Percentiles rank a stretch among this genome's conserved stretches.
phyloP scores from a whole-genome alignment of 2,113 vertebrate genomes.

The Vidua chalybeata region DNA sequence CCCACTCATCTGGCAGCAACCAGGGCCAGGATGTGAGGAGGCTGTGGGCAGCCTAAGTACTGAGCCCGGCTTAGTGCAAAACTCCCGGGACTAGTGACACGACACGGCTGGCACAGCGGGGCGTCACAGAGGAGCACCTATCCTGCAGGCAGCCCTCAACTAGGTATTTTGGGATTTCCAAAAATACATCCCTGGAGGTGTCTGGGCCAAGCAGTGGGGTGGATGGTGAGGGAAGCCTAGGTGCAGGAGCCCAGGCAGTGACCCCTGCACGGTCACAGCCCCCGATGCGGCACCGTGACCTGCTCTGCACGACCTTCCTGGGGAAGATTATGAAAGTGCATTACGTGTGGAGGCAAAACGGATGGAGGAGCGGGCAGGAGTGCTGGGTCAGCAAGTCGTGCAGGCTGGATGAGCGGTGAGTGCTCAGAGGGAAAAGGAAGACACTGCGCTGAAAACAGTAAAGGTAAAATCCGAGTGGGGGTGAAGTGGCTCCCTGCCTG shows the following conservation, averaged over 20 bases:
- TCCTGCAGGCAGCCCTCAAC: not conserved
- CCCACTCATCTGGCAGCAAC: not conserved
- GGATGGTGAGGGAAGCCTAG: not conserved
- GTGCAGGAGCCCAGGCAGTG: not conserved
- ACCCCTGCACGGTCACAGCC: rapidly evolving
- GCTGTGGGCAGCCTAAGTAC: not conserved
- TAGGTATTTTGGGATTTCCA: not conserved
- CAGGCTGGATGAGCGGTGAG: not conserved
- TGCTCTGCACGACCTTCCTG: not conserved
- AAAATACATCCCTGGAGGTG: not conserved
- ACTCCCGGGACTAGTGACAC: rapidly evolving
- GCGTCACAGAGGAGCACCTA: not conserved
- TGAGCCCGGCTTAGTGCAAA: not conserved
- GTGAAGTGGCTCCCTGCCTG: not conserved
- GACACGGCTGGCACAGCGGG: rapidly evolving
- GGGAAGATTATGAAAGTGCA: not conserved
- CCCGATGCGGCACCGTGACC: rapidly evolving
- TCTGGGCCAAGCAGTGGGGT: not conserved
- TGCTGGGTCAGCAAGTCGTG: slow-evolving; percentile 55
- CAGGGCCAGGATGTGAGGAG: not conserved
- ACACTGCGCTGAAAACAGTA: not conserved
- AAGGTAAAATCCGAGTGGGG: not conserved
- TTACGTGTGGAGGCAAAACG: not conserved
- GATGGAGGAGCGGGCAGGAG: slow-evolving; percentile 23
- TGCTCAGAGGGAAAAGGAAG: not conserved